phyloP scores from a whole-genome alignment of 2,797 vertebrate genomes.

The Anomalospiza imberbis region DNA sequence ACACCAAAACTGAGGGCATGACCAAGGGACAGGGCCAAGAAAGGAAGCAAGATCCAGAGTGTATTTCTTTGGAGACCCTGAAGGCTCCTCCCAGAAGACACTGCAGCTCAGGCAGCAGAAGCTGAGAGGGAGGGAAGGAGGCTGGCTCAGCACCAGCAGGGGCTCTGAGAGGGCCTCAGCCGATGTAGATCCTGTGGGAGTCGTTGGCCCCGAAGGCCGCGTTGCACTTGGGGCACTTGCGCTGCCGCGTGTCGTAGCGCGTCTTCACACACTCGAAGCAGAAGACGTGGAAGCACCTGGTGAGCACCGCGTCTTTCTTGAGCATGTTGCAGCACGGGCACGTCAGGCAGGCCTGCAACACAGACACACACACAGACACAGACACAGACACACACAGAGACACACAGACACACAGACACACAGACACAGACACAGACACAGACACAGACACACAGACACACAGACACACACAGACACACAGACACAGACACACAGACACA shows the following conservation, averaged over 20 bases:
- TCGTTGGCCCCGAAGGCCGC: slow-evolving; percentile 96
- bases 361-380: too few species aligned
- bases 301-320: slow-evolving; percentile 95
- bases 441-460: too few species aligned
- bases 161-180: slow-evolving; percentile 68
- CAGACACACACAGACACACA: too few species aligned
- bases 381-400: too few species aligned
- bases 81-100: not conserved
- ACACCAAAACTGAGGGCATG: not conserved
- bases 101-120: not conserved
- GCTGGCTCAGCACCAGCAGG: not conserved
- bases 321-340: slow-evolving; percentile 98
- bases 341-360: slow-evolving; percentile 86
- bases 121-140: not conserved
- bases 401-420: too few species aligned
- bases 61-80: not conserved
- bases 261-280: slow-evolving; percentile 98
- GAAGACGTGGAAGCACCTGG: slow-evolving; percentile 98
- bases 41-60: not conserved
- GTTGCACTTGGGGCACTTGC: slow-evolving; percentile 97
- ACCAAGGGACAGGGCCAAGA: not conserved
- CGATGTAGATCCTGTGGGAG: slow-evolving; percentile 97
- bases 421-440: too few species aligned
- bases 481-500: too few species aligned
- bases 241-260: slow-evolving; percentile 94